Conservation (phyloP, 2,888 invertebrate genomes). For the Tipula confusa region DNA sequence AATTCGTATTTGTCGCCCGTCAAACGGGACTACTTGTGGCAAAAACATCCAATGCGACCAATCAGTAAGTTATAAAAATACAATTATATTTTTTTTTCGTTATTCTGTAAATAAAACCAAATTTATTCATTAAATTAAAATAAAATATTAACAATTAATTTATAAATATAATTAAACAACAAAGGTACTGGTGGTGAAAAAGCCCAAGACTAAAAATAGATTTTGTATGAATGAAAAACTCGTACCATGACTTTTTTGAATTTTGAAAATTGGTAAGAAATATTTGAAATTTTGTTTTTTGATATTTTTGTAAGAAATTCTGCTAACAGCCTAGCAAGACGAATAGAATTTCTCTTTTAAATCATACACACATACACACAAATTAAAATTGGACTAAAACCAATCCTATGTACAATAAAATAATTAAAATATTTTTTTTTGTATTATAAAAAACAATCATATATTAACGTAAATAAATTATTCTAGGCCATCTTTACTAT, state of each 20-base stretch:
- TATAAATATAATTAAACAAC: not conserved
- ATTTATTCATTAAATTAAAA: not conserved
- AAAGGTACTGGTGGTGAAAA: not conserved
- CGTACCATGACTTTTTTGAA: not conserved
- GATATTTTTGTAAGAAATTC: not conserved
- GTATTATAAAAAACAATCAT: not conserved
- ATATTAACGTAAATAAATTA: not conserved
- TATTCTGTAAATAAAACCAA: not conserved
- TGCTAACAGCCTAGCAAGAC: not conserved
- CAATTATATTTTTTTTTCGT: not conserved
- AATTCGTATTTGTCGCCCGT: conserved; percentile 87
- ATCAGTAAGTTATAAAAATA: conserved; percentile 76
- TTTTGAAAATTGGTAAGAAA: not conserved
- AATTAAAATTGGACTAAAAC: not conserved
- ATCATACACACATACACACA: not conserved
- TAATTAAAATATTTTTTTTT: not conserved
- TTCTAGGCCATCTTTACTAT: conserved; percentile 7
- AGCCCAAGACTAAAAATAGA: not conserved
- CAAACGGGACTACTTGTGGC: conserved; percentile 87
- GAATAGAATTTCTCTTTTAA: not conserved
- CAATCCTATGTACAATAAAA: not conserved
- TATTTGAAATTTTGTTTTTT: not conserved
- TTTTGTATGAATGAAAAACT: not conserved
- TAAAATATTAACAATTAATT: not conserved
- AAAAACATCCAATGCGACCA: conserved; percentile 84